These are phyloP conservation scores for Leucophenga montana DNA, from an alignment of 2,888 invertebrate species.

Conservation along the genomic window DNA sequence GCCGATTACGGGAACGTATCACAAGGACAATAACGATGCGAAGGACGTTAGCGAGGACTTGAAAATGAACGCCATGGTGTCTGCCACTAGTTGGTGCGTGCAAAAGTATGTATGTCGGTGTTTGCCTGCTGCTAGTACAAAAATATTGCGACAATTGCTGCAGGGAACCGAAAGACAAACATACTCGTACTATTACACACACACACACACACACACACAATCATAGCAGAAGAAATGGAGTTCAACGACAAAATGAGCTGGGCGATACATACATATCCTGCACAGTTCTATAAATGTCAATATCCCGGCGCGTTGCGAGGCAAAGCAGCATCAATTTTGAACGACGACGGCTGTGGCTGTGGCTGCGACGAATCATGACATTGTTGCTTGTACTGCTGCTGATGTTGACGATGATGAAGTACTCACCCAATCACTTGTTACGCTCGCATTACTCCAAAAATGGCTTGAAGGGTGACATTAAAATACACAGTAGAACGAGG, in stretches of 20 bases:
- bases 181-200: too few relatives aligned
- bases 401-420: conserved; percentile 27
- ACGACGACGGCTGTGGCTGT: too few relatives aligned
- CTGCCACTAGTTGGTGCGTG: background rate
- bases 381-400: conserved; percentile 7
- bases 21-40: too few relatives aligned
- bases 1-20: too few relatives aligned
- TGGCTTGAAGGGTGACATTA: too few relatives aligned
- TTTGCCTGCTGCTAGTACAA: background rate
- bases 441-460: conserved; percentile 36
- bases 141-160: conserved; percentile 35
- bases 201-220: conserved; percentile 7
- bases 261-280: background rate
- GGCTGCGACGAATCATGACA: too few relatives aligned
- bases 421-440: conserved; percentile 50
- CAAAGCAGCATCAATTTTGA: too few relatives aligned
- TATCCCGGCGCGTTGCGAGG: too few relatives aligned
- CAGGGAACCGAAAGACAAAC: conserved; percentile 17
- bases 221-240: background rate
- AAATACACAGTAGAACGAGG: too few relatives aligned
- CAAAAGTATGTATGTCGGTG: background rate
- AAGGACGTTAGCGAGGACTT: background rate
- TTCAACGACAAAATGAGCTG: background rate
- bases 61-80: conserved; percentile 3
- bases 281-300: conserved; percentile 22